Percentiles rank a stretch among this genome's conserved stretches.
Evolutionary conservation across 1,140 invertebrate genomes (phyloP).

Genomic region (Drosophila prosaltans): DNA sequence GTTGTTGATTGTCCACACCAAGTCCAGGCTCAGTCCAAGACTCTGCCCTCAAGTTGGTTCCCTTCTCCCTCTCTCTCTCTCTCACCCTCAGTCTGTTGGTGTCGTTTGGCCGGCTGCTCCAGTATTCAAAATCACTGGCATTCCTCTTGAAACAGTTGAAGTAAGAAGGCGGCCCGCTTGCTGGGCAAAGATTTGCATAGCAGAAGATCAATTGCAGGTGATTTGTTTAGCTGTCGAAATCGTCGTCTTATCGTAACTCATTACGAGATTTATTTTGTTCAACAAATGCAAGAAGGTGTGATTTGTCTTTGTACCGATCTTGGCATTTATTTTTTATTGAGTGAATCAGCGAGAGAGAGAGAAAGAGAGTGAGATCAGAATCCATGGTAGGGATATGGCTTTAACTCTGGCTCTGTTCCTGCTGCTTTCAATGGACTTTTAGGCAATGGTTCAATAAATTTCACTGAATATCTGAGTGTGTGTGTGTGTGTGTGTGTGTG

Average conservation of each 20-base stretch:
- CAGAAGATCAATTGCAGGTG: constrained; percentile 83
- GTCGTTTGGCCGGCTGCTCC: constrained; percentile 46
- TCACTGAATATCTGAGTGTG: constrained; percentile 34
- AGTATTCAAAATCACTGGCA: constrained; percentile 78
- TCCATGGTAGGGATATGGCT: neutral
- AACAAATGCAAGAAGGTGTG: constrained; percentile 83
- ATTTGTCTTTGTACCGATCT: constrained; percentile 83
- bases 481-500: neutral
- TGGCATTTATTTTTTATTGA: constrained; percentile 77
- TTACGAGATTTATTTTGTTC: constrained; percentile 83
- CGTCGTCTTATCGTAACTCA: constrained; percentile 83
- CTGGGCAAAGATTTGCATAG: constrained; percentile 71
- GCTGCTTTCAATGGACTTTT: constrained; percentile 68
- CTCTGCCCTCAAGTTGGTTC: too few species aligned
- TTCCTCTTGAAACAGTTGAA: constrained; percentile 57
- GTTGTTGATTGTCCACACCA: constrained; percentile 80
- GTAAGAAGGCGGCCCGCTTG: constrained; percentile 6
- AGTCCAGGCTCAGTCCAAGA: neutral
- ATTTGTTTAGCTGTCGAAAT: constrained; percentile 83
- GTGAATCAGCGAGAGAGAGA: constrained; percentile 57
- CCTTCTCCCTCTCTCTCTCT: neutral
- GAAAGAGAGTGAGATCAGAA: neutral
- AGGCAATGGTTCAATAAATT: constrained; percentile 81
- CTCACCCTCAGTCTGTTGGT: neutral
- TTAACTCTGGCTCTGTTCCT: too few species aligned